Base-by-base conservation (phyloP, 2,888 invertebrate species). In the Boloria selene region DNA sequence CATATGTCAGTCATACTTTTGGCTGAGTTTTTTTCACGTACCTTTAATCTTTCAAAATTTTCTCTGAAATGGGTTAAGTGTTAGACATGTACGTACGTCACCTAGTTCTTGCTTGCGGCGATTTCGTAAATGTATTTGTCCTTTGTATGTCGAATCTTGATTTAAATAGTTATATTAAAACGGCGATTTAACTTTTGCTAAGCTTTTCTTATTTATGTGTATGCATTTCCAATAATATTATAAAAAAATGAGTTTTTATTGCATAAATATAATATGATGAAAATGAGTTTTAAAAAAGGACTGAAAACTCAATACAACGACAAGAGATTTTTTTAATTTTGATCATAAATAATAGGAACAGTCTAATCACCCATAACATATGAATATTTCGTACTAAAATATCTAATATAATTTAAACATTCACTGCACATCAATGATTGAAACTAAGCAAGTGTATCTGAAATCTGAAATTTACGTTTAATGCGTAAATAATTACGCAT, bases 21-120 rank as follows among this genome's bases (percentile, higher is more conserved):
- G 55, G 49, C 49, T 14, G n/a, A 67, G 42, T 51, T 62, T 61
- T 67, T 67, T 65, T 62, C 58, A 61, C 55, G 42, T 64, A 56
- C 42, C 22, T 56, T 49, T 52, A 58, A 56, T 61, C 60, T 52
- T 49, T 22, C 53, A 47, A 67, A 65, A 55, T 67, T 70, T 58
- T 62, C 54, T 64, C 61, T 65, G 60, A 70, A 65, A 70, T 67
- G 67, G 67, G 67, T 67, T 60, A 63, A 63, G 67, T 51, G 54
- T 60, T 45, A 42, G 22, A 53, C 31, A 56, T 42, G 64, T 58
- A 49, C 54, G 18, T 64, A 56, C 55, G 61, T 64, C 56, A 31
- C 50, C 63, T 59, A 64, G 66, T 54, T 65, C 42, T 62, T 54
- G 51, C 55, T 56, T 44, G 59, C 52, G 58, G 59, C 67, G 44